Evolutionary conservation across 2,113 vertebrate genomes (phyloP), one percentile per base, ranked within the genome.

Genomic region (Microcebus murinus): DNA sequence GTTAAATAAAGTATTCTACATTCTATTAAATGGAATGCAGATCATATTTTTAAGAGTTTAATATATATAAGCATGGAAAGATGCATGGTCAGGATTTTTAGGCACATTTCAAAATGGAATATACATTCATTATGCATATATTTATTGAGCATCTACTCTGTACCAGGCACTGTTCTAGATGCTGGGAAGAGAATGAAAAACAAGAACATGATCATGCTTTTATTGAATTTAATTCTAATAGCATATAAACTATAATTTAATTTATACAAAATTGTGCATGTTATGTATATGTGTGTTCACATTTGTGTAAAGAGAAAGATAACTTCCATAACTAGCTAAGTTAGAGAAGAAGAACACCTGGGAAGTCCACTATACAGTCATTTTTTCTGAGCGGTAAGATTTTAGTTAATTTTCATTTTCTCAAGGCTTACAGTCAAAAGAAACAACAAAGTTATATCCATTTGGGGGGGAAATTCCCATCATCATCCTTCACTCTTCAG

Each of bases 81-180:
- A 76, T 90, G 15, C 18, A 63, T 57, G 42, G 63, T 50, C 48
- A n/a, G 27, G 11, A 42, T 63, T 92, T 84, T 50, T 31, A 76
- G 85, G 39, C 25, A 67, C 84, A 50, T 81, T 96, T 86, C 45
- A 83, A 91, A 91, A 91, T 84, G 39, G 42, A 27, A 83, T 87
- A 45, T 74, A 67, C 10, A 86, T 87, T 65, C 11, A 95, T 91
- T 93, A 89, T 10, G 59, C 20, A 68, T 34, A 65, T 74, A 83
- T 91, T 93, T 95, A 63, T 52, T 91, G 23, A 93, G 21, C 4
- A 93, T 67, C 65, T 93, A 68, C 18, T 48, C 36, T 42, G 27
- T 81, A 74, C 39, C 45, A 84, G 20, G 23, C 25, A 87, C 48
- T 87, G n/a, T 34, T 93, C 59, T 94, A 82, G 61, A 25, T 25